Base-by-base conservation (phyloP, 2,797 vertebrate species). In the Hyperoplus lanceolatus region DNA sequence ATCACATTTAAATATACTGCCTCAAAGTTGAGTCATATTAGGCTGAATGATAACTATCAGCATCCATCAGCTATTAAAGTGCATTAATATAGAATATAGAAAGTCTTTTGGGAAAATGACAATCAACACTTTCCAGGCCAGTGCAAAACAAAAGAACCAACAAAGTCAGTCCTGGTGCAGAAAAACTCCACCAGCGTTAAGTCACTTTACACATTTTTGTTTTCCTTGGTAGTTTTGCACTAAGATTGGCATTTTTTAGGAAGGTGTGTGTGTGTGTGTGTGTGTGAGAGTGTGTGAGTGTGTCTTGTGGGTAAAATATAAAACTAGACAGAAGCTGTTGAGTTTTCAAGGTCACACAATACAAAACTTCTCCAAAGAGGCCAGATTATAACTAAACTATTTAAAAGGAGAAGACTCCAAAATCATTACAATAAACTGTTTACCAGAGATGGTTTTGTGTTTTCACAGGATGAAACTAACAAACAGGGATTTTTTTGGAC, bases 41-140 rank as follows among this genome's bases (percentile, higher is more conserved):
- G 43, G n/a, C 55, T 39, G 49, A 79, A 68, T 39, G 15, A 50
- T 48, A 48, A 39, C 43, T 46, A 63, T n/a, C 10, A 29, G 55
- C 39, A 62, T 49, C 6, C 39, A 16, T 48, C 38, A 48, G 21
- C 50, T 54, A 12, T 68, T 41, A 58, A 68, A 74, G 41, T 54
- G 29, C 6, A 29, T 29, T 29, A 29, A 29, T 29, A 29, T 29
- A 29, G 29, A 29, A 29, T 3, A 29, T 29, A 29, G 29, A 29
- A 29, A 43, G 18, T 41, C 42, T 78, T 68, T 41, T 16, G 41
- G 49, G 56, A 61, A 53, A 51, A 51, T 11, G 21, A 67, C 42
- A 39, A 60, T 66, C n/a, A 66, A 51, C 21, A 45, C 8, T 53
- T 58, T 53, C 46, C 39, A 56, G 45, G 36, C 13, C 18, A 11